Conservation (phyloP, 2,797 vertebrate genomes). For the Columba guinea region DNA sequence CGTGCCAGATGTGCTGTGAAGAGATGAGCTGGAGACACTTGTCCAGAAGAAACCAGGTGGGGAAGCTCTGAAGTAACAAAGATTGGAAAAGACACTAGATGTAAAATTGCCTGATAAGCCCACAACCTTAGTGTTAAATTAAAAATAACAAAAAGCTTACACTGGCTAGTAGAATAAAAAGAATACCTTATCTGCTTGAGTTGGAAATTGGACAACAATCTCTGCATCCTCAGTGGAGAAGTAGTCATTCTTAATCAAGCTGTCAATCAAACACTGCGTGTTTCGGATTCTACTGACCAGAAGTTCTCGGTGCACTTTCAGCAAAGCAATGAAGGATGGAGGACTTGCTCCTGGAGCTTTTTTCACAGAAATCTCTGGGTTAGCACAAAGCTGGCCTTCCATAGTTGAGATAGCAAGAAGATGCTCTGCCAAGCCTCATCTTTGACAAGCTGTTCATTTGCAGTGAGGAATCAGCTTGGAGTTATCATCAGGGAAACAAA, state of each 20-base stretch:
- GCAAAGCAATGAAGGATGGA: conserved; percentile 58
- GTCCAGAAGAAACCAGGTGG: neutral
- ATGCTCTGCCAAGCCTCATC: conserved; percentile 56
- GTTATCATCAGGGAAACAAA: neutral
- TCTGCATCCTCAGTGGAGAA: conserved; percentile 90
- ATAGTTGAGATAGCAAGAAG: conserved; percentile 48
- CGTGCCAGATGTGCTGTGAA: neutral
- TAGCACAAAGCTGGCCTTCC: conserved; percentile 54
- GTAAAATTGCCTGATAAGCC: neutral
- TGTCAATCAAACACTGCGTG: conserved; percentile 89
- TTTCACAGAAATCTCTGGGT: neutral
- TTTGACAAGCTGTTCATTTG: neutral
- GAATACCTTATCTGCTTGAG: conserved; percentile 87
- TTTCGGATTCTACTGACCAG: conserved; percentile 86
- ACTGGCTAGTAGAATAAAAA: neutral
- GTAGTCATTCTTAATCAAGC: conserved; percentile 83
- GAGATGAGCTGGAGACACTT: neutral
- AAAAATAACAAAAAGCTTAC: neutral
- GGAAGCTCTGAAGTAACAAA: neutral
- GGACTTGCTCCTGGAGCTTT: neutral
- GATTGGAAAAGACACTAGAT: neutral
- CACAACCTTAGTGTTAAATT: neutral
- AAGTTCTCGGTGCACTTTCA: conserved; percentile 84
- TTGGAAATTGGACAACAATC: conserved; percentile 82
- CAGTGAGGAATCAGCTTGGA: neutral